These are phyloP conservation scores for Aphodius granarius DNA, from an alignment of 2,888 invertebrate species.

Conservation along the genomic window DNA sequence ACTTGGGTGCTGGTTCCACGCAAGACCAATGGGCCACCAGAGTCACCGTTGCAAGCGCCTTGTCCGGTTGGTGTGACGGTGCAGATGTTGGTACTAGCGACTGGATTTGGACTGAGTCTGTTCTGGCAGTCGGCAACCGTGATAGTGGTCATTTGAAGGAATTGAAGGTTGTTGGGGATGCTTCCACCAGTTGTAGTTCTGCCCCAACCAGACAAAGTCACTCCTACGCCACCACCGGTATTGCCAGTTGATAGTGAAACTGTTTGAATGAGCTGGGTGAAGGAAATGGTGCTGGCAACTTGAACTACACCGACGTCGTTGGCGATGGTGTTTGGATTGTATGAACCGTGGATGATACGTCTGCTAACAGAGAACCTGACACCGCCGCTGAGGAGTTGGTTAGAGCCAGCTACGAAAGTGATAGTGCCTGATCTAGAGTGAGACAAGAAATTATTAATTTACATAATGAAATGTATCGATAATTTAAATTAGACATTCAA, in stretches of 20 bases:
- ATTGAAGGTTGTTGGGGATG: conserved; percentile 59
- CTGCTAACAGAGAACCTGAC: conserved; percentile 48
- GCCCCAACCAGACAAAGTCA: conserved; percentile 31
- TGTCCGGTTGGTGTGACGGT: conserved; percentile 61
- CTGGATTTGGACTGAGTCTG: conserved; percentile 53
- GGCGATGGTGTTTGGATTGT: conserved; percentile 41
- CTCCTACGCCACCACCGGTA: conserved; percentile 21
- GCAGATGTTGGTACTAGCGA: conserved; percentile 60
- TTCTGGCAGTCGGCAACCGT: conserved; percentile 56
- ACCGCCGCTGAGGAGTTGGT: conserved; percentile 54
- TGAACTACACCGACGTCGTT: conserved; percentile 36
- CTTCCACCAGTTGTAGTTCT: conserved; percentile 56
- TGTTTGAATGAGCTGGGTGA: conserved; percentile 27
- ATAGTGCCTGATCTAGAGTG: conserved; percentile 5
- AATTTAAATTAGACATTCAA: too few relatives aligned
- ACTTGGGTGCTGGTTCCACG: conserved; percentile 44
- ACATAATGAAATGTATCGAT: too few relatives aligned
- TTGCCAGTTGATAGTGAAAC: conserved; percentile 19
- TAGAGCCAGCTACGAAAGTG: conserved; percentile 56
- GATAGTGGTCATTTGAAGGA: conserved; percentile 56
- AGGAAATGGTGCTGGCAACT: conserved; percentile 26
- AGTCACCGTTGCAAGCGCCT: conserved; percentile 62
- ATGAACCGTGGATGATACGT: conserved; percentile 54
- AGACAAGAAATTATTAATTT: conserved; percentile 3
- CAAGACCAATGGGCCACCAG: conserved; percentile 59